Conservation (phyloP, 2,113 vertebrate species). For the Lampris megalopsis region DNA sequence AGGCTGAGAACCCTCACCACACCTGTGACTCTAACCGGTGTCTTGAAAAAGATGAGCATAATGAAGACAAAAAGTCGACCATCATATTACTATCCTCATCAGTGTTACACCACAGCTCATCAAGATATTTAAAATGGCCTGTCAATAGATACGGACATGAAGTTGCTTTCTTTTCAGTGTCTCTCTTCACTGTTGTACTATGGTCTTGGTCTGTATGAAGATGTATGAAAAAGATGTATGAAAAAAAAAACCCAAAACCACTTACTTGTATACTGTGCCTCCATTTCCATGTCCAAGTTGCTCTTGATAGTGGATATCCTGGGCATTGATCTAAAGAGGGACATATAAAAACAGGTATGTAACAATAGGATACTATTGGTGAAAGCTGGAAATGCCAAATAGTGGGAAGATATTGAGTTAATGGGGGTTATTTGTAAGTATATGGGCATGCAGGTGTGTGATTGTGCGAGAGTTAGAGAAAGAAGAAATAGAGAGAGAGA, state of each 20-base stretch:
- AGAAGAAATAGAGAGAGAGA: conserved; percentile 3
- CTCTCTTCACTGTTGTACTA: conserved; percentile 33
- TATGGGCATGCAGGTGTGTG: conserved; percentile 19
- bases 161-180: not conserved
- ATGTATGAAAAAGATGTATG: not conserved
- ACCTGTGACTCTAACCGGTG: conserved; percentile 9
- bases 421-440: conserved; percentile 72
- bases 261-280: conserved; percentile 99
- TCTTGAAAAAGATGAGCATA: conserved; percentile 10
- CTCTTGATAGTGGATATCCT: conserved; percentile 97
- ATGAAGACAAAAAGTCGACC: conserved; percentile 15
- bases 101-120: not conserved
- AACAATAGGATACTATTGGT: conserved; percentile 39
- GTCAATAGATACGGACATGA: no score
- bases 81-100: not conserved
- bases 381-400: conserved; percentile 72
- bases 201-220: conserved; percentile 11
- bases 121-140: not conserved
- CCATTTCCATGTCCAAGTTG: conserved; percentile 98
- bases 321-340: conserved; percentile 93
- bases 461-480: conserved; percentile 52
- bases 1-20: conserved; percentile 9
- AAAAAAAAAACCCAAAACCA: conserved; percentile 54
- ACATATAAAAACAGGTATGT: conserved; percentile 40
- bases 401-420: conserved; percentile 81